These are phyloP conservation scores for Epinephelus lanceolatus DNA, from an alignment of 2,113 vertebrate species.

Conservation along the genomic window DNA sequence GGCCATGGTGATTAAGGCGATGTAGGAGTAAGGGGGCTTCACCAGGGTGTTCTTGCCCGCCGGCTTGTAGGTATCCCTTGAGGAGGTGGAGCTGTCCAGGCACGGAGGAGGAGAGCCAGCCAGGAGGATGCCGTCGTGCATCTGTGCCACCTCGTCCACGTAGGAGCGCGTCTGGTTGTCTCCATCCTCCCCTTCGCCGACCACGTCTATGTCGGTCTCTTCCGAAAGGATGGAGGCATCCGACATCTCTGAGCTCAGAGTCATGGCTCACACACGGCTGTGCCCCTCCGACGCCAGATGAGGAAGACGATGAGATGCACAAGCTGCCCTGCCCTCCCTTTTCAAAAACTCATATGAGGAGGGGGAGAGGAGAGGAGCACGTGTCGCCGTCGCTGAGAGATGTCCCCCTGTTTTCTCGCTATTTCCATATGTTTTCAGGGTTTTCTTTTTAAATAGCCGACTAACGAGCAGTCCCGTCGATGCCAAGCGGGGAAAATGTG, in stretches of 20 bases:
- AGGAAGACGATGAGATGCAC: constrained; percentile 66
- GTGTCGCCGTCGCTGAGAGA: constrained; percentile 57
- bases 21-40: constrained; percentile 96
- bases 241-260: constrained; percentile 96
- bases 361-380: constrained; percentile 65
- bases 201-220: constrained; percentile 96
- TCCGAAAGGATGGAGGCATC: constrained; percentile 93
- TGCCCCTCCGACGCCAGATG: constrained; percentile 73
- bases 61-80: constrained; percentile 83
- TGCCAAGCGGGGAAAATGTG: constrained; percentile 40
- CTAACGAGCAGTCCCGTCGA: constrained; percentile 35
- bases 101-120: constrained; percentile 79
- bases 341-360: constrained; percentile 77
- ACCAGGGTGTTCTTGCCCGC: constrained; percentile 90
- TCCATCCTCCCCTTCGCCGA: constrained; percentile 91
- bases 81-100: constrained; percentile 78
- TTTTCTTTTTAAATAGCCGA: constrained; percentile 19
- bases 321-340: constrained; percentile 69
- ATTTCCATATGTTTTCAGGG: constrained; percentile 75
- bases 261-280: constrained; percentile 87
- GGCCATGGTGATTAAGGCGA: constrained; percentile 95
- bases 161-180: constrained; percentile 83
- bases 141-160: constrained; percentile 88
- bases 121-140: constrained; percentile 85
- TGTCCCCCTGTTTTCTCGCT: constrained; percentile 52